Conservation (phyloP, 2,888 invertebrate species). For the Epirrita christyi region DNA sequence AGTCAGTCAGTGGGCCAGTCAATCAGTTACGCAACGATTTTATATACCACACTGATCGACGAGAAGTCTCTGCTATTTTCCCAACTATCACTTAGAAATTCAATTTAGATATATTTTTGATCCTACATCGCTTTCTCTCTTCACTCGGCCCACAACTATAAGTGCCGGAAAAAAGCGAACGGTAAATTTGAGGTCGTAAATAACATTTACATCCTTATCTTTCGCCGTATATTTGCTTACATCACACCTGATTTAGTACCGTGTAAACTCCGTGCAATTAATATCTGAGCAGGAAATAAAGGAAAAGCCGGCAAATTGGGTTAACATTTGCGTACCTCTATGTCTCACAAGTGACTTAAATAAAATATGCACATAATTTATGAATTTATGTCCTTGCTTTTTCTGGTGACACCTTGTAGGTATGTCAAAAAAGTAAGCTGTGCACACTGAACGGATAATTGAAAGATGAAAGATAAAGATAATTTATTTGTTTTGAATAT, state of each 20-base stretch:
- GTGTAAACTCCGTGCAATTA: slow-evolving; percentile 38
- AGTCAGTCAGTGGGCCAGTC: no score
- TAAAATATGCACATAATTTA: no score
- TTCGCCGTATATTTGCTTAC: slow-evolving; percentile 52
- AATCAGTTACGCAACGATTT: no score
- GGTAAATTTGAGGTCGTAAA: slow-evolving; percentile 65
- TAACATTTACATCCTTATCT: slow-evolving; percentile 61
- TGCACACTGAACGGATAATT: no score
- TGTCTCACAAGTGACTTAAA: neutral
- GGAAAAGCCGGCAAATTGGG: neutral
- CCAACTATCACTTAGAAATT: no score
- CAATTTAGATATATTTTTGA: no score
- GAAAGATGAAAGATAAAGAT: no score
- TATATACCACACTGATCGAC: no score
- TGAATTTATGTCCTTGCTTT: no score
- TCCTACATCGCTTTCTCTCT: slow-evolving; percentile 5
- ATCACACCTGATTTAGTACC: slow-evolving; percentile 48
- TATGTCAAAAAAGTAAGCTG: neutral
- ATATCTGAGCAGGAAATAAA: slow-evolving; percentile 23
- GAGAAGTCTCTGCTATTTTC: no score
- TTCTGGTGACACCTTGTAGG: no score
- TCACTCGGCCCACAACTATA: slow-evolving; percentile 32
- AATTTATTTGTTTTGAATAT: no score
- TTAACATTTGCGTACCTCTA: neutral
- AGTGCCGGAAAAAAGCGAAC: slow-evolving; percentile 57